Conservation (phyloP, 2,113 vertebrate species). For the Philantomba maxwellii region DNA sequence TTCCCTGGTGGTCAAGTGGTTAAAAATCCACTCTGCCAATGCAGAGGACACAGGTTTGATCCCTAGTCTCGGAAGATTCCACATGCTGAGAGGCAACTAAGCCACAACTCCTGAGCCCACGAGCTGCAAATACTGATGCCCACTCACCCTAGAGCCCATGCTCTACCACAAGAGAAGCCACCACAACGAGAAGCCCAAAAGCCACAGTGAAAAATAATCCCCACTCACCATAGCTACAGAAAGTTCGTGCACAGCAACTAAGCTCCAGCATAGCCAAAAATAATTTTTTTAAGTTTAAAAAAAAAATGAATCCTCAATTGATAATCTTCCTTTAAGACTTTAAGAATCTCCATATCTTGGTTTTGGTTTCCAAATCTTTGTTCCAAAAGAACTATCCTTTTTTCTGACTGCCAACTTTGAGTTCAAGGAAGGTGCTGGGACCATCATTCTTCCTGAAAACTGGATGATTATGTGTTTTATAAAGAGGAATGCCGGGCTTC, state of each 20-base stretch:
- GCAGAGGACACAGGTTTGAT: not conserved
- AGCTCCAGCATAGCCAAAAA: not conserved
- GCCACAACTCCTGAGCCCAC: not conserved
- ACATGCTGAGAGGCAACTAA: not conserved
- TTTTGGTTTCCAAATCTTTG: not conserved
- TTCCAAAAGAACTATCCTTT: not conserved
- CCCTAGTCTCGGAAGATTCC: not conserved
- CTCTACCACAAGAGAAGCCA: not conserved
- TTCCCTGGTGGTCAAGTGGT: not conserved
- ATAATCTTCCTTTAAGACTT: not conserved
- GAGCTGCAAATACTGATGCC: not conserved
- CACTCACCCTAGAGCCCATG: not conserved
- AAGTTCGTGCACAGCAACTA: not conserved
- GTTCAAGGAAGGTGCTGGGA: not conserved
- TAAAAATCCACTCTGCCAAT: not conserved
- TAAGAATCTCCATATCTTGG: not conserved
- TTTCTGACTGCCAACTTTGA: not conserved
- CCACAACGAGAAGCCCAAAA: not conserved
- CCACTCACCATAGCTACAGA: not conserved
- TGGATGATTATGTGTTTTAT: not conserved
- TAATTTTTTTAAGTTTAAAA: not conserved
- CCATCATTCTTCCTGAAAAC: not conserved
- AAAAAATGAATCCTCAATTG: not conserved
- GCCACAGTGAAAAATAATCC: not conserved
- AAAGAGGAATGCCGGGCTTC: accelerated